A percentile compares a stretch with the other conserved stretches of the same genome.
Conservation (phyloP, 2,797 vertebrate genomes). For the Pagetopsis macropterus region DNA sequence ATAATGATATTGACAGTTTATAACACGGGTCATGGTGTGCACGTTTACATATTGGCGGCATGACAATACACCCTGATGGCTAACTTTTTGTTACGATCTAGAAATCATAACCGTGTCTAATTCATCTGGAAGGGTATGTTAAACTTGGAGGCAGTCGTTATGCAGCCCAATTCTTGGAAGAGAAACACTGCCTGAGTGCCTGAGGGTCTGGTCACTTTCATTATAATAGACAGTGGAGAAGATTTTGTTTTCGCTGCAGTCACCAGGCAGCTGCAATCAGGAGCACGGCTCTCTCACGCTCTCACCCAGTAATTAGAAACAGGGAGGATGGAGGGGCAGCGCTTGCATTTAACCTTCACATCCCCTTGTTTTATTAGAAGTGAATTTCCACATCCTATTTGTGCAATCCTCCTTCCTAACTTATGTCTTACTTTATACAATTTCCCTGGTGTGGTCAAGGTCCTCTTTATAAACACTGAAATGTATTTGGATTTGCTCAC, state of each 20-base stretch:
- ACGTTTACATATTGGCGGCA: slow-evolving; percentile 46
- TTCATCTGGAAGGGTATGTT: slow-evolving; percentile 41
- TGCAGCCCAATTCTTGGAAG: slow-evolving; percentile 25
- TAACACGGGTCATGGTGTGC: slow-evolving; percentile 40
- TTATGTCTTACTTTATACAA: slow-evolving; percentile 23
- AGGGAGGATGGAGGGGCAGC: slow-evolving; percentile 50
- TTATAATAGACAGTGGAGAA: slow-evolving; percentile 67
- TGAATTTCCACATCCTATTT: slow-evolving; percentile 53
- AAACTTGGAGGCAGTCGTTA: slow-evolving; percentile 43
- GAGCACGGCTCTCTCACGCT: slow-evolving; percentile 57
- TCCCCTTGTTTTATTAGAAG: slow-evolving; percentile 64
- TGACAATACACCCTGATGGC: slow-evolving; percentile 33
- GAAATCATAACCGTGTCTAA: slow-evolving; percentile 36
- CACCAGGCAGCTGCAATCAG: slow-evolving; percentile 70
- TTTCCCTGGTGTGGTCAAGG: slow-evolving; percentile 18
- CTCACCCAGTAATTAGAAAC: slow-evolving; percentile 75
- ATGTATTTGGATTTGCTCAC: slow-evolving; percentile 18
- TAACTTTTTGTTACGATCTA: slow-evolving; percentile 41
- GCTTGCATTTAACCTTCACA: slow-evolving; percentile 70
- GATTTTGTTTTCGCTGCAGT: slow-evolving; percentile 71
- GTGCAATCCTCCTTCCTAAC: slow-evolving; percentile 28
- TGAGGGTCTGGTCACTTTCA: slow-evolving; percentile 63
- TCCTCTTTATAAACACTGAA: neutral
- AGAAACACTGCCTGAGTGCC: slow-evolving; percentile 49
- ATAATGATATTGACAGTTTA: slow-evolving; percentile 58